These are phyloP conservation scores for Tiliacea citrago DNA, from an alignment of 2,888 invertebrate genomes.

Conservation along the genomic window DNA sequence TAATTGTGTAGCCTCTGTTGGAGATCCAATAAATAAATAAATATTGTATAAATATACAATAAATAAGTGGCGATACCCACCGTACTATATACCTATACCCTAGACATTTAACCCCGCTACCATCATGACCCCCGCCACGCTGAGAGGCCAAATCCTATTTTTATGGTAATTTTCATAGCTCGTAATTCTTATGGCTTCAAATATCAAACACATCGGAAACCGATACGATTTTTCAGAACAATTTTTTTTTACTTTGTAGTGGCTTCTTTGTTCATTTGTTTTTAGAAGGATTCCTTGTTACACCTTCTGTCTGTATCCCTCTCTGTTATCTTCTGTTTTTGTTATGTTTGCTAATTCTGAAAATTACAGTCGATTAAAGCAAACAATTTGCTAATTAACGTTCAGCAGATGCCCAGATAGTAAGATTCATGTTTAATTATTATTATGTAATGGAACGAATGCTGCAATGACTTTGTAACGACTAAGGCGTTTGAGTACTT, in stretches of 20 bases:
- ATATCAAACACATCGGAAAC: not conserved
- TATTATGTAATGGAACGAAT: conserved; percentile 5
- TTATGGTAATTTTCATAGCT: no score
- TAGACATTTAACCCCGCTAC: no score
- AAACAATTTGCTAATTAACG: conserved; percentile 31
- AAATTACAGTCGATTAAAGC: conserved; percentile 19
- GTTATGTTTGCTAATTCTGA: conserved; percentile 14
- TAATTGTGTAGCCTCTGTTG: no score
- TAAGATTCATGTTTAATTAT: conserved; percentile 13
- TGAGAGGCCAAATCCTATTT: no score
- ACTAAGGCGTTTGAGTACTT: not conserved
- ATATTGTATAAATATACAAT: no score
- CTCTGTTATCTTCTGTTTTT: not conserved
- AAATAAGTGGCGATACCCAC: no score
- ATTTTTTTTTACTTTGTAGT: not conserved
- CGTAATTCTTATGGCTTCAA: no score
- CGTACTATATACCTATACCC: no score
- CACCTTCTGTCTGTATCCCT: conserved; percentile 17
- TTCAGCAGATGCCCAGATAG: conserved; percentile 24
- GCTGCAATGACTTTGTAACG: not conserved
- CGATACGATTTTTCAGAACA: not conserved
- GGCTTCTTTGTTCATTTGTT: not conserved
- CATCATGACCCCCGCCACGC: no score
- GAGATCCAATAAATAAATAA: no score
- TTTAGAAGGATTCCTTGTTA: not conserved